A percentile compares a stretch with the other conserved stretches of the same genome.
Conservation (phyloP, 2,113 vertebrate species). For the Pelobates fuscus region DNA sequence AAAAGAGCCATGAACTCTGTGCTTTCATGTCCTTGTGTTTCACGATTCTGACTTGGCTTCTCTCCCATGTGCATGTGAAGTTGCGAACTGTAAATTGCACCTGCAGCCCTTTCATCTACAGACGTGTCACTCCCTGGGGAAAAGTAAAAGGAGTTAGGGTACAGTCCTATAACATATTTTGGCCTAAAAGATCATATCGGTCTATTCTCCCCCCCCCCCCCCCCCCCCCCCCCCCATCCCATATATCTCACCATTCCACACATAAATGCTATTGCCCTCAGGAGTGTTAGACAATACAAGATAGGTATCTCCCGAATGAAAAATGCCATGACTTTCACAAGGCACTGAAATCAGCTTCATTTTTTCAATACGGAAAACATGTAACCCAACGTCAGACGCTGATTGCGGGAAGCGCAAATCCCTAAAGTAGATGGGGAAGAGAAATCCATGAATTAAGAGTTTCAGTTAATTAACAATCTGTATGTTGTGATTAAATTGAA, state of each 20-base stretch:
- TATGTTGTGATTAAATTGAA: too few species aligned
- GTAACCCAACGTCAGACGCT: conserved; percentile 63
- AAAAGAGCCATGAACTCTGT: conserved; percentile 86
- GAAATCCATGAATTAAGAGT: too few species aligned
- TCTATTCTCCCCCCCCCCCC: too few species aligned
- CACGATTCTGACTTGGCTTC: conserved; percentile 78
- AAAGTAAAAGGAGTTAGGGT: fast-evolving
- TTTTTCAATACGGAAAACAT: conserved; percentile 84
- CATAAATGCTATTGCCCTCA: conserved; percentile 73
- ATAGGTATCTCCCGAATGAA: conserved; percentile 86
- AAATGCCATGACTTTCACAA: conserved; percentile 67
- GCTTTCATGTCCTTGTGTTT: conserved; percentile 84
- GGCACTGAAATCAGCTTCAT: conserved; percentile 75
- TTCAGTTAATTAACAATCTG: too few species aligned
- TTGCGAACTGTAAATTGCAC: conserved; percentile 82
- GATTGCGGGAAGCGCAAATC: conserved; percentile 53
- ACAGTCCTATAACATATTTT: neutral
- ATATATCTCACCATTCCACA: conserved; percentile 92
- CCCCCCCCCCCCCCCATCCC: too few species aligned
- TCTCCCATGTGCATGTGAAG: conserved; percentile 82
- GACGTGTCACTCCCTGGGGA: conserved; percentile 79
- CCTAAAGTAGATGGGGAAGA: neutral
- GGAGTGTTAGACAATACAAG: conserved; percentile 79
- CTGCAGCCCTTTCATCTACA: conserved; percentile 81
- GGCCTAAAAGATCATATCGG: too few species aligned